A percentile compares a stretch with the other conserved stretches of the same genome.
Conservation (phyloP, 2,888 invertebrate species). For the Tachina grossa region DNA sequence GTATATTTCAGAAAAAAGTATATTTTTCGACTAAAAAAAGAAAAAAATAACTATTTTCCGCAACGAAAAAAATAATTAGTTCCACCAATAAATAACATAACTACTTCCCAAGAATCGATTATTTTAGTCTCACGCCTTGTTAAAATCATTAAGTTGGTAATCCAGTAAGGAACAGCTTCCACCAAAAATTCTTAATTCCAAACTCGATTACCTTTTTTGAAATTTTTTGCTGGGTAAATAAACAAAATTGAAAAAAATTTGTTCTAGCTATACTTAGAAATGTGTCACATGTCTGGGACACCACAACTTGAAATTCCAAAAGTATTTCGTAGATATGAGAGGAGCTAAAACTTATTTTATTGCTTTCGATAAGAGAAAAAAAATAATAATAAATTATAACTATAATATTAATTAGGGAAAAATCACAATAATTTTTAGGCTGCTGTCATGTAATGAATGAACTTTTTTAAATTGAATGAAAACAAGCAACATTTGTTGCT, state of each 20-base stretch:
- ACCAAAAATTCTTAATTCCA: too few species aligned
- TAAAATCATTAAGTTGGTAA: too few species aligned
- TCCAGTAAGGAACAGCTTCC: too few species aligned
- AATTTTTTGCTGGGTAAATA: too few species aligned
- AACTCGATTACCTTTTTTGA: too few species aligned
- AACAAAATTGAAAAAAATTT: constrained; percentile 23
- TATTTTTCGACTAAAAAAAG: too few species aligned
- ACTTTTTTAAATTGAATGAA: not conserved
- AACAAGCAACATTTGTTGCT: not conserved
- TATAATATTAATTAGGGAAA: constrained; percentile 6
- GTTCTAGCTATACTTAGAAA: not conserved
- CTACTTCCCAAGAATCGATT: too few species aligned
- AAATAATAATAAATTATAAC: not conserved
- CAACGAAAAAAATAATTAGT: too few species aligned
- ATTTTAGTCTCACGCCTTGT: too few species aligned
- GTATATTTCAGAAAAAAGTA: too few species aligned
- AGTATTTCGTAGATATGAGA: constrained; percentile 24
- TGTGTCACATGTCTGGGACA: not conserved
- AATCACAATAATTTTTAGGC: constrained; percentile 65
- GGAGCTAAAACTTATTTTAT: constrained; percentile 21
- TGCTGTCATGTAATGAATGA: not conserved
- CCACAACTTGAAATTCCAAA: not conserved
- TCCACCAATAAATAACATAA: too few species aligned
- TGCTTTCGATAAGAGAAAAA: not conserved
- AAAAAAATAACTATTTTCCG: too few species aligned